Evolutionary conservation across 2,888 invertebrate species (phyloP), one percentile per base, ranked within the genome.

Genomic region (Drosophila borborema): DNA sequence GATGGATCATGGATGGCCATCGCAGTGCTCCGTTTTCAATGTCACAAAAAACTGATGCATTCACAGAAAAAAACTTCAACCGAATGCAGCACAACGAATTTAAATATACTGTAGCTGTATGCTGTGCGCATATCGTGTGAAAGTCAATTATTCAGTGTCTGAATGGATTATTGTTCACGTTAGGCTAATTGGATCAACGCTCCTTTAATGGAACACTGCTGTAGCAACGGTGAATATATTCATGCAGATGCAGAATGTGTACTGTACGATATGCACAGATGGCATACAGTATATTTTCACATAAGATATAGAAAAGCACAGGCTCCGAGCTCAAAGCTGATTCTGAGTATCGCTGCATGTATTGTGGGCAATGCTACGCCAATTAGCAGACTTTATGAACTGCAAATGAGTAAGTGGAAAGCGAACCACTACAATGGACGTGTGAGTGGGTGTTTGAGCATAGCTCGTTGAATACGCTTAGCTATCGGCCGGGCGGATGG

Each of bases 391-490:
- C 34, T 36, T 63, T 28, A 48, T 36, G 63, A 41, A 48, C 54
- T 53, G 36, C 46, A 31, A 36, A 31, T 65, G 34, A 46, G 53
- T 49, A n/a, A 51, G 12, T 65, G 36, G 20, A 31, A 51, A 51
- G 28, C 41, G 20, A 40, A 46, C 40, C 49, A 41, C 48, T 62
- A 23, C 63, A 70, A 61, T 54, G 1, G 48, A 16, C 23, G 14
- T 16, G 6, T 10, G 12, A 4, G 14, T 48, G 48, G 18, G 16
- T 4, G 4, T 53, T 8, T 53, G 41, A 43, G 36, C 12, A 10
- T 45, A 20, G 34, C 18, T 31, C 28, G 45, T 41, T 77, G 68
- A 64, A 67, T 77, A 64, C 62, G 74, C 68, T 74, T 73, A 73
- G 28, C 46, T 55, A 59, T 20, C 36, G 23, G 23, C 6, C 16